These are phyloP conservation scores for Nyctibius bracteatus DNA, from an alignment of 2,113 vertebrate species.

Conservation along the genomic window DNA sequence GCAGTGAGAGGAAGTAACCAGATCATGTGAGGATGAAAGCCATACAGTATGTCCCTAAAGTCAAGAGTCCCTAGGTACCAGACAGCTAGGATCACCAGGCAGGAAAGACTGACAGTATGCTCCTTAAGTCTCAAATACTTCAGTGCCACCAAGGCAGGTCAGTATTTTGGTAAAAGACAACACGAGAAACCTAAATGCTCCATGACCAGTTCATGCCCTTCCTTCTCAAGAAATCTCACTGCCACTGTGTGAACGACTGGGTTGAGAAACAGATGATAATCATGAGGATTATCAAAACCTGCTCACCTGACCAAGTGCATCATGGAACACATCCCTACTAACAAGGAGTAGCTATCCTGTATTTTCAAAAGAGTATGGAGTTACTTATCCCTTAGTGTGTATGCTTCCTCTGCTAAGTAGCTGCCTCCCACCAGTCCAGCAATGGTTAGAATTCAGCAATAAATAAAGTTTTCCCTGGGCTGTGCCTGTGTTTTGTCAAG, in stretches of 20 bases:
- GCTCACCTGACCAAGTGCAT: neutral
- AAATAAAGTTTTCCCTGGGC: neutral
- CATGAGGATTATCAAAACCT: neutral
- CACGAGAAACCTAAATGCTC: neutral
- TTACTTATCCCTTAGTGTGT: neutral
- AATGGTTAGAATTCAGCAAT: neutral
- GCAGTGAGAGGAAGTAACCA: neutral
- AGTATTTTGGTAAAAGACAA: neutral
- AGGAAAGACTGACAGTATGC: neutral
- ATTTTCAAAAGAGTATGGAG: neutral
- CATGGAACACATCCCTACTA: neutral
- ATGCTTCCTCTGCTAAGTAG: neutral
- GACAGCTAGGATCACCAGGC: neutral
- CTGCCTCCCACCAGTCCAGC: neutral
- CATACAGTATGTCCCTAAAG: fast-evolving
- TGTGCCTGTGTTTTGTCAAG: neutral
- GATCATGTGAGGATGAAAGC: neutral
- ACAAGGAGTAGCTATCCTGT: neutral
- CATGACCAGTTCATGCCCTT: neutral
- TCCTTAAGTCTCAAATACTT: neutral
- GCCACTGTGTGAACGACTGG: neutral
- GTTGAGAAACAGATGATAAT: neutral
- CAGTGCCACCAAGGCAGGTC: neutral
- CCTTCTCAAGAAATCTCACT: neutral
- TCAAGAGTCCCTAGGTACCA: neutral